A percentile compares a stretch with the other conserved stretches of the same genome.
Conservation (phyloP, 2,888 invertebrate species). For the Caenorhabditis doughertyi region DNA sequence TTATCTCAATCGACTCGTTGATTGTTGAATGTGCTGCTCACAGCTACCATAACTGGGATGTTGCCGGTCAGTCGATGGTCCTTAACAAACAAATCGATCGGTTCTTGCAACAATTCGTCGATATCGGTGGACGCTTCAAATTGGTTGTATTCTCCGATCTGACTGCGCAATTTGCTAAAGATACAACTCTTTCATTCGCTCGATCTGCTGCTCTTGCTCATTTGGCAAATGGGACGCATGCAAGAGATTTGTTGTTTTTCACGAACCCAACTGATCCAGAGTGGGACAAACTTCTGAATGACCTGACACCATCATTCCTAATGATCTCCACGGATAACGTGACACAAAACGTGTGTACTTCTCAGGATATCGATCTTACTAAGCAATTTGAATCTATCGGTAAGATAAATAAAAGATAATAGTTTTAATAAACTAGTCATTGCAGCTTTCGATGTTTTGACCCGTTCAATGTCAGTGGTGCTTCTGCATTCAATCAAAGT, state of each 20-base stretch:
- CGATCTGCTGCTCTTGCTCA: conserved; percentile 75
- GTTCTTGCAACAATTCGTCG: conserved; percentile 77
- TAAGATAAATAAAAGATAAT: too few relatives aligned
- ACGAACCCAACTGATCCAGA: conserved; percentile 75
- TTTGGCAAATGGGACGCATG: conserved; percentile 62
- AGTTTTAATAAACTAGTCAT: too few relatives aligned
- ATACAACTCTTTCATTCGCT: conserved; percentile 77
- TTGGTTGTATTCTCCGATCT: conserved; percentile 80
- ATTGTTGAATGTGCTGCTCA: conserved; percentile 81
- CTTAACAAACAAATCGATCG: conserved; percentile 78
- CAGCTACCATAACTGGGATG: conserved; percentile 81
- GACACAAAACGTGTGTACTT: conserved; percentile 70
- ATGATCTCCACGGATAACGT: conserved; percentile 81
- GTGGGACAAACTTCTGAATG: conserved; percentile 77
- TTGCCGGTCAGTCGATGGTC: conserved; percentile 81
- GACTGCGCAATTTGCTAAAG: conserved; percentile 74
- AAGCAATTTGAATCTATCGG: conserved; percentile 77
- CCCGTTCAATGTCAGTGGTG: conserved; percentile 77
- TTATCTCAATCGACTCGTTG: conserved; percentile 80
- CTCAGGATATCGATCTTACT: conserved; percentile 73
- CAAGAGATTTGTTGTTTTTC: conserved; percentile 74
- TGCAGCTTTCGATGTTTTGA: conserved; percentile 73
- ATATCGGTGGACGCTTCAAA: conserved; percentile 80
- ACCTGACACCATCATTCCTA: conserved; percentile 81
- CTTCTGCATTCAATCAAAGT: conserved; percentile 77